Evolutionary conservation across 2,888 invertebrate species (phyloP), one percentile per base, ranked within the genome.

Genomic region (Lamproptera curius): DNA sequence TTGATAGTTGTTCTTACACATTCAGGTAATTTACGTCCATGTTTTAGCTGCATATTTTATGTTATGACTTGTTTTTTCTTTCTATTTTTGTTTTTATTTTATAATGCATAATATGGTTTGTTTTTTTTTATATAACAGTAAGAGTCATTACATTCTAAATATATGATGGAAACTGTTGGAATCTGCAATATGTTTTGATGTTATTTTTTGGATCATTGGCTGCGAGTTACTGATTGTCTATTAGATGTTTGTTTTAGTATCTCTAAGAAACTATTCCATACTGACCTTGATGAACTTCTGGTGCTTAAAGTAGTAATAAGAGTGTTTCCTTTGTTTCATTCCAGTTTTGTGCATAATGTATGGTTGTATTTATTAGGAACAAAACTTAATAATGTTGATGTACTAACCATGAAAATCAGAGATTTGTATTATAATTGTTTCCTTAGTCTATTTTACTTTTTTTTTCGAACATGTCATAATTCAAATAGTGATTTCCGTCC

Each of bases 21-120:
- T 84, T 82, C 82, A 80, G 73, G 78, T 66, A 71, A 71, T 66
- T 76, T 79, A 76, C 84, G 84, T 86, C 85, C 86, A 85, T 80
- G 83, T 84, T 86, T 84, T 79, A 79, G 77, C 83, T 85, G 67
- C 73, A 83, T 86, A 85, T 84, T 85, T 83, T 85, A 86, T 69
- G 76, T 78, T 75, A 77, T 86, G 77, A 80, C 73, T 77, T 75
- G 83, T 84, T 77, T 82, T 83, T 80, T 84, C 74, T 74, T 82
- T 77, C 75, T 83, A 76, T 81, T 81, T 80, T 82, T 76, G 81
- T 71, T 73, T 67, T 74, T 20, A n/a, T 28, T 70, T 63, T 65
- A 68, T 70, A 65, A 75, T 63, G 84, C 85, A 86, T 86, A 84
- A 85, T 84, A 81, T 59, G 64, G 64, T 75, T 77, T 73, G 59